Evolutionary conservation across 2,797 vertebrate genomes (phyloP).

Genomic region (Falco berigora): DNA sequence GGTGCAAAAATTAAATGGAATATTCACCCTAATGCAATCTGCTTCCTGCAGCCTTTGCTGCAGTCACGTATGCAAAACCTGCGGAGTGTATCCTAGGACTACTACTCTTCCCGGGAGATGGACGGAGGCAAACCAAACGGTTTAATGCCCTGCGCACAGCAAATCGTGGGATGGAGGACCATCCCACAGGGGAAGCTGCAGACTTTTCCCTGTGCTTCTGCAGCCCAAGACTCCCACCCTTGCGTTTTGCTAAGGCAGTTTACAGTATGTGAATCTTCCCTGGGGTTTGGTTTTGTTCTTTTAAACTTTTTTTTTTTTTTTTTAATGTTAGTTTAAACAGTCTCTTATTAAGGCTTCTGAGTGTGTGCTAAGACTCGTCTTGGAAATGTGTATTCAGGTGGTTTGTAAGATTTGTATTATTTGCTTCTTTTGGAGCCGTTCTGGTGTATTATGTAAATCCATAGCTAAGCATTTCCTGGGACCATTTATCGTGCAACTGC

Average conservation of each 20-base stretch:
- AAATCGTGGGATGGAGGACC: neutral
- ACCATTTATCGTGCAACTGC: slow-evolving; percentile 1
- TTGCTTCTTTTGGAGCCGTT: slow-evolving; percentile 59
- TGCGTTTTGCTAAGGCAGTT: neutral
- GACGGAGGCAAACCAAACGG: neutral
- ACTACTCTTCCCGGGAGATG: neutral
- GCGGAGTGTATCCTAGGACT: neutral
- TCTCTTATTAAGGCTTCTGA: neutral
- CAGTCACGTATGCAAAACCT: neutral
- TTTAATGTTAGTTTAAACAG: neutral
- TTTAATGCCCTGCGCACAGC: neutral
- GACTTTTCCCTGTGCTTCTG: neutral
- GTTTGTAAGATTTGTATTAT: slow-evolving; percentile 60
- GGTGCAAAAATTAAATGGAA: neutral
- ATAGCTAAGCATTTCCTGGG: slow-evolving; percentile 47
- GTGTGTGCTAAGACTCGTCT: neutral
- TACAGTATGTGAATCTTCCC: neutral
- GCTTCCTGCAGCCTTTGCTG: neutral
- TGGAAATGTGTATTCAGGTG: slow-evolving; percentile 37
- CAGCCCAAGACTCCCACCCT: neutral
- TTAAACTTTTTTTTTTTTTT: neutral
- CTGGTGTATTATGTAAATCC: slow-evolving; percentile 50
- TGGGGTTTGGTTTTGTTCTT: neutral
- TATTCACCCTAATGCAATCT: neutral
- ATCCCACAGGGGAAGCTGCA: neutral